Evolutionary conservation across 2,888 invertebrate species (phyloP).

Genomic region (Ectemnius lituratus): DNA sequence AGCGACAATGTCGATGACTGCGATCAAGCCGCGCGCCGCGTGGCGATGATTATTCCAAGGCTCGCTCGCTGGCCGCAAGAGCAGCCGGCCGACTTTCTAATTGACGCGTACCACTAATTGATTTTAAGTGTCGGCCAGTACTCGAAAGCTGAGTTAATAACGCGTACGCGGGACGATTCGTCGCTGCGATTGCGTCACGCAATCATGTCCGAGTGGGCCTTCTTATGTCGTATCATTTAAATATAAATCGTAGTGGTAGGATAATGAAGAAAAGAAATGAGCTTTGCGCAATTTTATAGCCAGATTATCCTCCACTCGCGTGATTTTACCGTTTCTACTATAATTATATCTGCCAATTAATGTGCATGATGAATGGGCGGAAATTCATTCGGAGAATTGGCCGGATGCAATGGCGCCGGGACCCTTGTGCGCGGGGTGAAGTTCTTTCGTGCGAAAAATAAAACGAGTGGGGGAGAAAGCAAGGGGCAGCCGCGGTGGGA

Average conservation of each 20-base stretch:
- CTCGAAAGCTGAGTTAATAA: constrained; percentile 62
- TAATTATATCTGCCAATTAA: neutral
- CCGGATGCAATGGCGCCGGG: neutral
- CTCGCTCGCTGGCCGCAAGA: constrained; percentile 24
- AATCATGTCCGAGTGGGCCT: constrained; percentile 14
- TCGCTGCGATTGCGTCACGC: constrained; percentile 49
- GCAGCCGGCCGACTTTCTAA: constrained; percentile 63
- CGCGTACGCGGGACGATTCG: constrained; percentile 42
- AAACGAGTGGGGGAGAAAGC: constrained; percentile 4
- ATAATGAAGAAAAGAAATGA: constrained; percentile 31
- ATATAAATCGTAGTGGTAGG: constrained; percentile 43
- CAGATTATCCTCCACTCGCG: neutral
- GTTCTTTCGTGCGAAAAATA: neutral
- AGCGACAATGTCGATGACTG: constrained; percentile 11
- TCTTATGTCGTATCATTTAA: constrained; percentile 39
- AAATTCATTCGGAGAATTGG: neutral
- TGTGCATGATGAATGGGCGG: neutral
- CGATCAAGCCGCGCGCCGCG: constrained; percentile 3
- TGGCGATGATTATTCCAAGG: constrained; percentile 34
- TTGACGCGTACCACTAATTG: constrained; percentile 67
- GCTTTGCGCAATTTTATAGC: neutral
- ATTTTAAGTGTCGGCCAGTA: constrained; percentile 68
- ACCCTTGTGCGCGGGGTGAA: too few relatives aligned
- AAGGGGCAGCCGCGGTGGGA: too few relatives aligned
- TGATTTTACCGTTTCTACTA: too few relatives aligned